Conservation (phyloP, 2,797 vertebrate species). For the Lemur catta region DNA sequence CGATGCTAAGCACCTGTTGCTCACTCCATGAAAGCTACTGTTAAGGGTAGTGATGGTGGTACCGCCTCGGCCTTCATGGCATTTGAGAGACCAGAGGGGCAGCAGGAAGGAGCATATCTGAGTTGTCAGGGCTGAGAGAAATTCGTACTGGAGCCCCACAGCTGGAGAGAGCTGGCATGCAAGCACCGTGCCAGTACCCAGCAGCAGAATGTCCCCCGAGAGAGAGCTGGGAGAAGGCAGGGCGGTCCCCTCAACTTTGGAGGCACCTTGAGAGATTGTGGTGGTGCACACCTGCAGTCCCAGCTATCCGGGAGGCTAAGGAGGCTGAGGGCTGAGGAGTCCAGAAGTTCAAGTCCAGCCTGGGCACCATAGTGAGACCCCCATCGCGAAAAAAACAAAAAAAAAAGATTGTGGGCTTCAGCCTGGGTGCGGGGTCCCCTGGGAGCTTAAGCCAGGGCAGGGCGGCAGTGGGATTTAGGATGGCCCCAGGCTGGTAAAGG, state of each 20-base stretch:
- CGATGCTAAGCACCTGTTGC: rapidly evolving
- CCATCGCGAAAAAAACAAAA: neutral
- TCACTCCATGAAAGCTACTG: rapidly evolving
- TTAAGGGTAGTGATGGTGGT: neutral
- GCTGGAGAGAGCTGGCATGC: neutral
- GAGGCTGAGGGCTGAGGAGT: neutral
- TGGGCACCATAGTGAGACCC: neutral
- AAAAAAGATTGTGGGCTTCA: neutral
- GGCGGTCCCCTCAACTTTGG: rapidly evolving
- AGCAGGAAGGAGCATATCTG: neutral
- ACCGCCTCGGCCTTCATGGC: rapidly evolving
- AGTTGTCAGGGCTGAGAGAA: neutral
- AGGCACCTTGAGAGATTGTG: neutral
- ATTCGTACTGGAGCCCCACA: neutral
- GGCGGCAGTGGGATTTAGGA: rapidly evolving
- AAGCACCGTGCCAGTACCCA: rapidly evolving
- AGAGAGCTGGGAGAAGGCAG: neutral
- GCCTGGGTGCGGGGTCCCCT: neutral
- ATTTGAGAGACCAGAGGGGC: neutral
- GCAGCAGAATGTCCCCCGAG: neutral
- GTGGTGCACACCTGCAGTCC: too few relatives aligned
- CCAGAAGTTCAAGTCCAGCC: neutral
- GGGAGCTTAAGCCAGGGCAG: neutral
- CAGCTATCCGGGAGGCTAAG: neutral
- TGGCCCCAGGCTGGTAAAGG: neutral